Conservation (phyloP, 1,140 invertebrate genomes). For the Palaemon carinicauda region DNA sequence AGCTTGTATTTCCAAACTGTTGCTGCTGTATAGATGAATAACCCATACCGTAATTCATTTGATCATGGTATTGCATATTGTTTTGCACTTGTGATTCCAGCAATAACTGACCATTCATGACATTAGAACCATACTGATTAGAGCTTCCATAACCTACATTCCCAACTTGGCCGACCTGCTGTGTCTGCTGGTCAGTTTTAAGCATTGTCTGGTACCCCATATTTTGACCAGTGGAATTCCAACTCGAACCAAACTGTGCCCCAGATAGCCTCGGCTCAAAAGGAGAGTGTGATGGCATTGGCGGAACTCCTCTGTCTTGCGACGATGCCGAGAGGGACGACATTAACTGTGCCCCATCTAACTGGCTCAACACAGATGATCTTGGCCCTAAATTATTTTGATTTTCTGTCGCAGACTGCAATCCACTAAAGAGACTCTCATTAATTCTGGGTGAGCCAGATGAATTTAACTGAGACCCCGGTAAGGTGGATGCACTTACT, state of each 20-base stretch:
- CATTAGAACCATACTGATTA: not conserved
- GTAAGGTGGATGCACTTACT: too few species aligned
- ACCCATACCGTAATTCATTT: constrained; percentile 13
- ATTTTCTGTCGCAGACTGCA: too few species aligned
- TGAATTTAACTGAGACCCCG: too few species aligned
- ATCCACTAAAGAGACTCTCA: too few species aligned
- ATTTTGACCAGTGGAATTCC: not conserved
- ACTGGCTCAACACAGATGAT: too few species aligned
- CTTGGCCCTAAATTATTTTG: too few species aligned
- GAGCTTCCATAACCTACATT: not conserved
- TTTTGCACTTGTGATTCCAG: constrained; percentile 10
- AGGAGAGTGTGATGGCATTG: not conserved
- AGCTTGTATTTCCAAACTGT: constrained; percentile 6
- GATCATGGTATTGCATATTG: constrained; percentile 28
- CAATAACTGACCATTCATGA: constrained; percentile 25
- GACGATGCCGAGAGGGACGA: not conserved
- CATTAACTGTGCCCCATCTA: not conserved
- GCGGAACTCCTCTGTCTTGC: not conserved
- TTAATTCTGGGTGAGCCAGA: too few species aligned
- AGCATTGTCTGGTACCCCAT: not conserved
- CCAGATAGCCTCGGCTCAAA: not conserved
- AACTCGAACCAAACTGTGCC: constrained; percentile 13
- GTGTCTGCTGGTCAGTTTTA: not conserved
- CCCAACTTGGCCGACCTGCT: not conserved
- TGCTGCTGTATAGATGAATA: not conserved